Evolutionary conservation across 2,113 vertebrate genomes (phyloP), one percentile per base, ranked within the genome.

Genomic region (Galbula dea): DNA sequence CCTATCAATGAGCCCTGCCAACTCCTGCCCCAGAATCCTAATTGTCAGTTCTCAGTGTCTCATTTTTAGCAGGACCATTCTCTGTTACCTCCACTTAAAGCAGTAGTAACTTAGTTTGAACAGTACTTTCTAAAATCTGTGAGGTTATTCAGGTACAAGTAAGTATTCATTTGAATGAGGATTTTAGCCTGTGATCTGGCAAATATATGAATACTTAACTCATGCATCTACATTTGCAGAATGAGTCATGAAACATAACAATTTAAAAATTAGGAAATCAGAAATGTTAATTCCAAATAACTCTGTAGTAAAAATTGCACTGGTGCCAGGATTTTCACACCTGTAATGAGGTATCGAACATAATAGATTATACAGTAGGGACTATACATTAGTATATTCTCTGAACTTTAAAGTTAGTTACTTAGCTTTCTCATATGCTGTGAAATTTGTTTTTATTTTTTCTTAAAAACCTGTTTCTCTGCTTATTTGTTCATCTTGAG

Each of bases 181-280:
- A 34, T 83, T 77, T 86, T 94, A 71, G 75, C 34, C 51, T 0
- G 1, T 85, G 85, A 88, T 93, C 63, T 85, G 72, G 72, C 85
- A 94, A 73, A 89, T n/a, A 13, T 59, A 86, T 59, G 49, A 58
- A 58, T 58, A 73, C 63, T 94, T 93, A 92, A 76, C 41, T 91
- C 36, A 20, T 80, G 49, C 80, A 86, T 92, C 93, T 95, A 80
- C 65, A 83, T 90, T 94, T 88, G 54, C 73, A 93, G 86, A 90
- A 90, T 77, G 88, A 85, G 34, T 59, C 86, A 67, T 52, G 80
- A 80, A 90, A 67, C 59, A 63, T 41, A 91, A 82, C 26, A 86
- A 55, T 90, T 91, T 78, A 66, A 79, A 76, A 88, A 83, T 77
- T 49, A 77, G 59, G 51, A 91, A 93, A 86, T 85, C n/a, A 78